Evolutionary conservation across 2,888 invertebrate species (phyloP).

Genomic region (Ephialtes manifestator): DNA sequence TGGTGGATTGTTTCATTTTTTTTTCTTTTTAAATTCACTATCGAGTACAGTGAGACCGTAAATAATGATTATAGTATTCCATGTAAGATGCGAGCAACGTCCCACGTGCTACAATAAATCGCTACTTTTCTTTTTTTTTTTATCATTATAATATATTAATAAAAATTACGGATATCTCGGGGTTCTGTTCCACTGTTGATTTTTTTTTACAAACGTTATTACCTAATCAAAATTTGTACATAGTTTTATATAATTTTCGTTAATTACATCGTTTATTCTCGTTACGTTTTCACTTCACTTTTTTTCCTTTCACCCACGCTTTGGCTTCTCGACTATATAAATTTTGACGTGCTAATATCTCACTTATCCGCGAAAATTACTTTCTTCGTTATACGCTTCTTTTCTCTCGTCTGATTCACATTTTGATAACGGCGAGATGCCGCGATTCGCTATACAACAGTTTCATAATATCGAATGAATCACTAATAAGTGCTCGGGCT

Average conservation of each 20-base stretch:
- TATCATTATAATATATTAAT: conserved; percentile 78
- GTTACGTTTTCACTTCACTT: conserved; percentile 54
- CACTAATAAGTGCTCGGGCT: background rate
- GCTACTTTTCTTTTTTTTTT: conserved; percentile 72
- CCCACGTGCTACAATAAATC: conserved; percentile 67
- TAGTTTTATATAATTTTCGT: conserved; percentile 76
- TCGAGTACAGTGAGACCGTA: conserved; percentile 72
- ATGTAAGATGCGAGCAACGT: conserved; percentile 68
- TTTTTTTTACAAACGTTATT: conserved; percentile 80
- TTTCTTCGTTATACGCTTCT: conserved; percentile 62
- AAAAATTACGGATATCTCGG: conserved; percentile 80
- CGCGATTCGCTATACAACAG: conserved; percentile 63
- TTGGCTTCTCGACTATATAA: conserved; percentile 72
- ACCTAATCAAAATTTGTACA: conserved; percentile 84
- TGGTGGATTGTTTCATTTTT: conserved; percentile 63
- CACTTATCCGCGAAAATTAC: conserved; percentile 70
- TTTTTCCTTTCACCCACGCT: conserved; percentile 63
- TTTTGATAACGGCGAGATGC: conserved; percentile 44
- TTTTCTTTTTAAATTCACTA: conserved; percentile 58
- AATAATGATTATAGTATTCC: conserved; percentile 73
- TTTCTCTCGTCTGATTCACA: conserved; percentile 41
- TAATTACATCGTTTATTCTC: conserved; percentile 63
- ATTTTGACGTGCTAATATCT: conserved; percentile 65
- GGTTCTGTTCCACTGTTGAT: conserved; percentile 49
- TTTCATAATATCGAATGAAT: conserved; percentile 57